phyloP scores from a whole-genome alignment of 2,797 vertebrate genomes.

The Diceros bicornis region DNA sequence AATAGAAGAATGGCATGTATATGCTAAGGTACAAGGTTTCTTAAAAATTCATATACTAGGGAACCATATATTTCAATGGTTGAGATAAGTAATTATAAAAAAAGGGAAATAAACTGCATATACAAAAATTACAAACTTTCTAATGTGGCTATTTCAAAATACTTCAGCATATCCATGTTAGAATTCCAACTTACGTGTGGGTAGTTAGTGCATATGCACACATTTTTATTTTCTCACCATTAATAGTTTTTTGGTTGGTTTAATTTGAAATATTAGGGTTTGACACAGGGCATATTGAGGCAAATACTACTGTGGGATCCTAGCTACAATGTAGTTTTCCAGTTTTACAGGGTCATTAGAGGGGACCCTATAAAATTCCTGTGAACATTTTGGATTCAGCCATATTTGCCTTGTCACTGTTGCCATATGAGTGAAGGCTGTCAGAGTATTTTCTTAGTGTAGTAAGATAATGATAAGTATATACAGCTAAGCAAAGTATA shows the following conservation, averaged over 20 bases:
- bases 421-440: background rate
- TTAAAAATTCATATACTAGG: background rate
- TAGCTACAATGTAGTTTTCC: background rate
- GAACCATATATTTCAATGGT: conserved; percentile 4
- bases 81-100: background rate
- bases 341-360: background rate
- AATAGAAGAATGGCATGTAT: background rate
- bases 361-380: background rate
- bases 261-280: conserved; percentile 14
- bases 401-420: background rate
- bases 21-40: background rate
- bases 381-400: background rate
- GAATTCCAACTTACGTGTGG: background rate
- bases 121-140: background rate
- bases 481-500: background rate
- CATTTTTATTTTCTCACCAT: background rate
- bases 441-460: background rate
- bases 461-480: background rate
- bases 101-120: background rate
- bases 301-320: background rate
- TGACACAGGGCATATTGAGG: background rate
- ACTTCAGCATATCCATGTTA: background rate
- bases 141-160: conserved; percentile 28
- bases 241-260: background rate
- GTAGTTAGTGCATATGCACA: background rate